Conservation (phyloP, 2,888 invertebrate species). For the Nemotelus pantherinus region DNA sequence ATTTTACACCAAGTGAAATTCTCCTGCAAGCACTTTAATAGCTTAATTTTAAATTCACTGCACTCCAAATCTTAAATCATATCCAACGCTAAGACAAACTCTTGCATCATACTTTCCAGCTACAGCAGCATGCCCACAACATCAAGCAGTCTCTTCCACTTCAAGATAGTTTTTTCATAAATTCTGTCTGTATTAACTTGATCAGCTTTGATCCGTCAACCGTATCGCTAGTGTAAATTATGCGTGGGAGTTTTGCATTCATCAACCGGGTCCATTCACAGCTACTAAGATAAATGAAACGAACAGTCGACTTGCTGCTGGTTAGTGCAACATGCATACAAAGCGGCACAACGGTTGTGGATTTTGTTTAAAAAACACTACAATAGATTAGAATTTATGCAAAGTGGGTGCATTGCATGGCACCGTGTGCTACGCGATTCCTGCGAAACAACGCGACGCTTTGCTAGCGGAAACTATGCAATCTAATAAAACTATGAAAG, state of each 20-base stretch:
- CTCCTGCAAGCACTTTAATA: too few species aligned
- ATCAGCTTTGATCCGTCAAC: slow-evolving; percentile 14
- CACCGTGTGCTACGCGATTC: background rate
- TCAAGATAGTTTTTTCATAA: too few species aligned
- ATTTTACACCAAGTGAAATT: too few species aligned
- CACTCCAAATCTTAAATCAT: too few species aligned
- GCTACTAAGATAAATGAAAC: too few species aligned
- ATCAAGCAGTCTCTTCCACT: too few species aligned
- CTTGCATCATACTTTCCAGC: too few species aligned
- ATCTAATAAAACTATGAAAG: slow-evolving; percentile 2
- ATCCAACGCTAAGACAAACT: too few species aligned
- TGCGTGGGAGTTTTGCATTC: slow-evolving; percentile 28
- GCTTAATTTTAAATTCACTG: too few species aligned
- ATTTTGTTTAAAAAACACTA: too few species aligned
- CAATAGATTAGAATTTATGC: background rate
- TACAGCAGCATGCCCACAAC: too few species aligned
- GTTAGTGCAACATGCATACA: background rate
- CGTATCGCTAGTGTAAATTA: slow-evolving; percentile 30
- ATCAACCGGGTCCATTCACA: background rate
- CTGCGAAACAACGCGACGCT: background rate
- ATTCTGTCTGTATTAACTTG: slow-evolving; percentile 1
- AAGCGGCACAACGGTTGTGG: too few species aligned
- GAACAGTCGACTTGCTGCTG: background rate
- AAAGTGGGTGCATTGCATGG: background rate
- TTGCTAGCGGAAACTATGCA: slow-evolving; percentile 18